Percentiles rank a stretch among this genome's conserved stretches.
These are phyloP conservation scores for Sorex maritimensis DNA, from an alignment of 2,797 vertebrate species.

Conservation along the genomic window DNA sequence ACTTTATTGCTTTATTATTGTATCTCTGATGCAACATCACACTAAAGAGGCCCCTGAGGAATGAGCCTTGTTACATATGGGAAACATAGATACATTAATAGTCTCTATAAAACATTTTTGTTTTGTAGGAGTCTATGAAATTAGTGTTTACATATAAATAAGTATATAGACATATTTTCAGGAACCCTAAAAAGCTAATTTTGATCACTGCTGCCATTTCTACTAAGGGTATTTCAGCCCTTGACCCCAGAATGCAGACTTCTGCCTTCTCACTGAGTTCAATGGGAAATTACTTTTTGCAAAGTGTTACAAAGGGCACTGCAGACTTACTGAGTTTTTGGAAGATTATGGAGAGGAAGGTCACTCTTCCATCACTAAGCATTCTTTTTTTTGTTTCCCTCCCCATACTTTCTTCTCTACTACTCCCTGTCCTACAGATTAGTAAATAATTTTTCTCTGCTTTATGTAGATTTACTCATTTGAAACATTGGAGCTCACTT, in stretches of 20 bases:
- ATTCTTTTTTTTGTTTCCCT: background rate
- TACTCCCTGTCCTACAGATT: background rate
- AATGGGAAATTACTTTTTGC: background rate
- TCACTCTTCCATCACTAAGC: background rate
- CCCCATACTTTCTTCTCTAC: background rate
- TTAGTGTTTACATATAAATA: conserved; percentile 47
- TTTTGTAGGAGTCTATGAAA: background rate
- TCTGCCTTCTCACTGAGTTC: background rate
- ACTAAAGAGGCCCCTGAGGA: conserved; percentile 34
- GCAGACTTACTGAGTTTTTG: background rate
- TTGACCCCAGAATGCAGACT: background rate
- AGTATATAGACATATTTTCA: background rate
- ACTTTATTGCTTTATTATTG: conserved; percentile 70
- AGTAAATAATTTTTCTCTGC: background rate
- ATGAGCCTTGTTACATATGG: conserved; percentile 48
- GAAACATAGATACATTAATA: conserved; percentile 50
- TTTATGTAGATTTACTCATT: background rate
- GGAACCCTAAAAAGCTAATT: conserved; percentile 12
- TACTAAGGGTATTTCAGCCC: background rate
- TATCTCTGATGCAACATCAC: conserved; percentile 60
- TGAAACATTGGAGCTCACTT: background rate
- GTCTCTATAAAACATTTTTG: conserved; percentile 52
- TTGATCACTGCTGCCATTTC: conserved; percentile 15
- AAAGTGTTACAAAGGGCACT: background rate
- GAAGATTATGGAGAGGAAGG: background rate